Percentiles rank a stretch among this genome's conserved stretches.
Conservation (phyloP, 2,888 invertebrate species). For the Stenichneumon culpator region DNA sequence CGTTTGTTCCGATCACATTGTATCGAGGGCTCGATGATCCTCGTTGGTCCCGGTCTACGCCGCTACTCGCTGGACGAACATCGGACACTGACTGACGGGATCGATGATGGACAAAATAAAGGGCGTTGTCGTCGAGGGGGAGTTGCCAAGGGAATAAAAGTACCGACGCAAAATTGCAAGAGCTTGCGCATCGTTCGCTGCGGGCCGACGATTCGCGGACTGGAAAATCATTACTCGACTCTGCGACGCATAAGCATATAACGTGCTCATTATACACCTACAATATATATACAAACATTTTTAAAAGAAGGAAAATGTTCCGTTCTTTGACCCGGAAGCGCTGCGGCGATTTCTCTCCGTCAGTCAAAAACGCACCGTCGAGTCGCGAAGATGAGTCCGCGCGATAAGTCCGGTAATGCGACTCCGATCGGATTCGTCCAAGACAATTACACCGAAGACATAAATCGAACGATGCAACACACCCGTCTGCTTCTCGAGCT, state of each 20-base stretch:
- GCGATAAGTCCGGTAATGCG: neutral
- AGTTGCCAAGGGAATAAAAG: constrained; percentile 1
- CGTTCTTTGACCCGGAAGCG: neutral
- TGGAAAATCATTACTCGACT: neutral
- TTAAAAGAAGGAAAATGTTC: neutral
- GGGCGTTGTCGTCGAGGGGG: neutral
- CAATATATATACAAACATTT: neutral
- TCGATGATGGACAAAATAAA: constrained; percentile 3
- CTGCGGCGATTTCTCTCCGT: neutral
- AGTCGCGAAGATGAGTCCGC: constrained; percentile 18
- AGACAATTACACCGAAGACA: constrained; percentile 45
- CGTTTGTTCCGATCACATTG: neutral
- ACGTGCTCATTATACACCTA: neutral
- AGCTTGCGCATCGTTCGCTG: constrained; percentile 5
- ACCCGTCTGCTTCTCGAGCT: constrained; percentile 38
- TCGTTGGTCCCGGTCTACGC: too few relatives aligned
- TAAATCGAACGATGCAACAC: constrained; percentile 48
- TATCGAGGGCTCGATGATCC: too few relatives aligned
- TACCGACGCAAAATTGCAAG: neutral
- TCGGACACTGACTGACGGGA: neutral
- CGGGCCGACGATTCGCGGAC: neutral
- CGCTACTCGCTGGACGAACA: neutral
- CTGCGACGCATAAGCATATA: neutral
- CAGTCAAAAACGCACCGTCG: constrained; percentile 17
- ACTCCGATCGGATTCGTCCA: neutral